Percentiles rank a stretch among this genome's conserved stretches.
Evolutionary conservation across 1,140 invertebrate species (phyloP).

Genomic region (Diachasmimorpha longicaudata): DNA sequence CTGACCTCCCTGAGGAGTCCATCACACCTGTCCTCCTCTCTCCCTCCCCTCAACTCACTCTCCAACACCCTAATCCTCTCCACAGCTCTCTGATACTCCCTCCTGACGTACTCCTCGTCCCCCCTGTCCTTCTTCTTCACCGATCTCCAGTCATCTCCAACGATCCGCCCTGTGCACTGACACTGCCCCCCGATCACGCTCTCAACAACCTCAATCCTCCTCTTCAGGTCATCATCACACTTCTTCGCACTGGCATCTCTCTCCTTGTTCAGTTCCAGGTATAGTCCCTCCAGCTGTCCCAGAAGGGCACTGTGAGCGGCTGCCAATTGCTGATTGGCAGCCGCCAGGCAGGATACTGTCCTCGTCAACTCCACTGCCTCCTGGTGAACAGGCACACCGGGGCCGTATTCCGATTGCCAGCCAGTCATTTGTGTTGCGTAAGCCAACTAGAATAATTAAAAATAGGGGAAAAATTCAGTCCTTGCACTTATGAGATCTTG

Average conservation of each 20-base stretch:
- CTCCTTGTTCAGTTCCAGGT: slow-evolving; percentile 43
- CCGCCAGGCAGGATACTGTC: slow-evolving; percentile 52
- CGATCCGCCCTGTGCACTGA: neutral
- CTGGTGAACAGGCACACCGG: slow-evolving; percentile 27
- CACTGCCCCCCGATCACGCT: neutral
- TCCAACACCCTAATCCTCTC: slow-evolving; percentile 30
- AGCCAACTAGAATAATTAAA: slow-evolving; percentile 43
- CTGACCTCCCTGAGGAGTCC: neutral
- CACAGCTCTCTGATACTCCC: slow-evolving; percentile 28
- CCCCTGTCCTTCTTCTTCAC: neutral
- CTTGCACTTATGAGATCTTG: too few species aligned
- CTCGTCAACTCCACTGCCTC: slow-evolving; percentile 43
- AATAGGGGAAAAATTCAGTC: neutral
- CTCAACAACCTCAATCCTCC: slow-evolving; percentile 9
- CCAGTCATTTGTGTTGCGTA: slow-evolving; percentile 46
- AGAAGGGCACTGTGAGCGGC: slow-evolving; percentile 49
- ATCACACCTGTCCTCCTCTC: neutral
- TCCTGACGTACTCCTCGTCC: slow-evolving; percentile 10
- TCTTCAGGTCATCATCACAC: neutral
- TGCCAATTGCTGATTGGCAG: slow-evolving; percentile 55
- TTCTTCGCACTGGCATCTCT: slow-evolving; percentile 18
- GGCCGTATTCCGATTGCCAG: slow-evolving; percentile 37
- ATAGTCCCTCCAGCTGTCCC: slow-evolving; percentile 47
- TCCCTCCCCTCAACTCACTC: slow-evolving; percentile 16
- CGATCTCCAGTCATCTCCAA: neutral